phyloP scores from a whole-genome alignment of 2,113 vertebrate species.

The Lota lota region DNA sequence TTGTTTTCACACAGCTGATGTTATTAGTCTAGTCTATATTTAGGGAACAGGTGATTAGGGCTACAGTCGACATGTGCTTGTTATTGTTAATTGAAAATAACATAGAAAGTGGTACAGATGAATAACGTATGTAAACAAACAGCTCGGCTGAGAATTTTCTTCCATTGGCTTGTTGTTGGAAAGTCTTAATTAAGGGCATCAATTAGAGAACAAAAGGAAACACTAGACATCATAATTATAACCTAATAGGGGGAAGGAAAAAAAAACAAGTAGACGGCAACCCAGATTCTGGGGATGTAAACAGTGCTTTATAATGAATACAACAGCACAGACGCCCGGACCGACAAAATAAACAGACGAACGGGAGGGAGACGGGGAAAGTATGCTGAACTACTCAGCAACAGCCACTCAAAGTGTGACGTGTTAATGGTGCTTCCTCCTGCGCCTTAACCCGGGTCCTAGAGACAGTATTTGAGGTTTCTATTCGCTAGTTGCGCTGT shows the following conservation, averaged over 20 bases:
- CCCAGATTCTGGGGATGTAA: constrained; percentile 44
- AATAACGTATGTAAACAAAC: too few species aligned
- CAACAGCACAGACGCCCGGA: constrained; percentile 52
- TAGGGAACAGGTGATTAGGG: too few species aligned
- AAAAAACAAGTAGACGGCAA: constrained; percentile 5
- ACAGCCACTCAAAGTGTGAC: constrained; percentile 79
- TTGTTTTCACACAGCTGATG: too few species aligned
- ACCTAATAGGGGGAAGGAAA: background rate
- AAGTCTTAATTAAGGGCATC: background rate
- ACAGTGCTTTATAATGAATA: constrained; percentile 62
- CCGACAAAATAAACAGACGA: constrained; percentile 72
- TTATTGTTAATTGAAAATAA: too few species aligned
- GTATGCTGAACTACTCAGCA: constrained; percentile 76
- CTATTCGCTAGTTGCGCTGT: constrained; percentile 82
- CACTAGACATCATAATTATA: background rate
- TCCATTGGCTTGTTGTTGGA: too few species aligned
- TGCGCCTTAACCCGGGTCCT: constrained; percentile 77
- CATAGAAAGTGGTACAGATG: too few species aligned
- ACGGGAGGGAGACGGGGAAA: constrained; percentile 3
- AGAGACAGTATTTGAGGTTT: constrained; percentile 78
- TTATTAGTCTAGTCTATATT: too few species aligned
- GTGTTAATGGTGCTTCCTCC: constrained; percentile 72
- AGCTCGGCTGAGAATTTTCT: too few species aligned
- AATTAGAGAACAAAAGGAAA: constrained; percentile 12
- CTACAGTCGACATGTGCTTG: too few species aligned